Conservation (phyloP, 92 coral and sea anemone species). For the Heliopora coerulea region DNA sequence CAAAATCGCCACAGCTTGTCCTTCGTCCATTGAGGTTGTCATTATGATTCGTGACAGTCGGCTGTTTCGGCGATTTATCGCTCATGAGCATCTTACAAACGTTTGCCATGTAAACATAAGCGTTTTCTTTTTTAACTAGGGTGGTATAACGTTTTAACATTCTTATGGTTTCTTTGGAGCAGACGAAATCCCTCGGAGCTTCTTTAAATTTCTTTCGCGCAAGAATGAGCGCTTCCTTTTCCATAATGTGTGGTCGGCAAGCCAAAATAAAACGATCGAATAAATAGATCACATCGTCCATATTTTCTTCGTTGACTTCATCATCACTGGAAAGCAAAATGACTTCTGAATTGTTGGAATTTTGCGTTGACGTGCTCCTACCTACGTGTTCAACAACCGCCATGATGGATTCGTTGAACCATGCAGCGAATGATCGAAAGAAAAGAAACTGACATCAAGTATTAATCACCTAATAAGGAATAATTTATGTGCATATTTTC, state of each 20-base stretch:
- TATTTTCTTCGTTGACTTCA: conserved; percentile 64
- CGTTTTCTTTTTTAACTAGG: conserved; percentile 57
- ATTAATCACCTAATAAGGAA: conserved; percentile 53
- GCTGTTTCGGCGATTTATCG: conserved; percentile 2
- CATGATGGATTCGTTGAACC: conserved; percentile 45
- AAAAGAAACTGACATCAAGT: neutral
- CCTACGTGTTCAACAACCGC: conserved; percentile 36
- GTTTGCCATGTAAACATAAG: conserved; percentile 56
- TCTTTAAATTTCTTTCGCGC: conserved; percentile 67
- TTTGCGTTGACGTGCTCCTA: neutral
- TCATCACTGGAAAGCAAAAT: conserved; percentile 78
- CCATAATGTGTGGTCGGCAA: conserved; percentile 49
- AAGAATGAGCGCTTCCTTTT: conserved; percentile 57
- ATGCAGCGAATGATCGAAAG: neutral
- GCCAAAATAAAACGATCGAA: conserved; percentile 55
- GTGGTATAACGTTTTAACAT: conserved; percentile 61
- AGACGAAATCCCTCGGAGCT: conserved; percentile 62
- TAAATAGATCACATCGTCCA: conserved; percentile 49
- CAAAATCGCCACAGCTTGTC: neutral
- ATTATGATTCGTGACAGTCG: neutral
- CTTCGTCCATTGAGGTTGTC: conserved; percentile 1
- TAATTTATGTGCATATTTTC: conserved; percentile 56
- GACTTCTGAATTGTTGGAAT: conserved; percentile 22
- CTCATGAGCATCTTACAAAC: conserved; percentile 45
- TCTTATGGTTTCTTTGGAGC: conserved; percentile 58